Evolutionary conservation across 2,113 vertebrate genomes (phyloP), one percentile per base, ranked within the genome.

Genomic region (Halichoeres trimaculatus): DNA sequence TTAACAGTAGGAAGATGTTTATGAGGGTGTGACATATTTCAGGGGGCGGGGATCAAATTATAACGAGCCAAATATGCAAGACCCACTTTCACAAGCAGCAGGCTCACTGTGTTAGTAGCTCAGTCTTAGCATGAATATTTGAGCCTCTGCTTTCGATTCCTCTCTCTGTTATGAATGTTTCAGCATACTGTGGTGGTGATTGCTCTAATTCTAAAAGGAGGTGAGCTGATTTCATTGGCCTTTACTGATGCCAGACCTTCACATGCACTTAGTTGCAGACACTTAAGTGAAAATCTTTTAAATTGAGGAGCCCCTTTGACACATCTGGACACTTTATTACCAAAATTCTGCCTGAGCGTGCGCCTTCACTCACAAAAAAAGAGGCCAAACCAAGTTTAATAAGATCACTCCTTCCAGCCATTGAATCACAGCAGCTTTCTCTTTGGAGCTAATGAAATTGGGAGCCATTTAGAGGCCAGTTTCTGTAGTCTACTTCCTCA

Each of bases 391-490:
- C 24, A 57, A 62, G 26, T 84, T 90, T 90, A 91, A 93, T 87
- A 80, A 89, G 77, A 79, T 88, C 85, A 83, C 53, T 61, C 61
- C 71, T 86, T 83, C 70, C 65, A 86, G 75, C 78, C 73, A 82
- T 72, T 81, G 79, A 85, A 80, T 85, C 61, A 86, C 13, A 53
- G 78, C 61, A 48, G 50, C 74, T 53, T 82, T 76, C 75, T 84
- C 80, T 88, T 65, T 60, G 77, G 40, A 34, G 66, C 80, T 88
- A 90, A 90, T 92, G 82, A 90, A 92, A 85, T 83, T 74, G 86
- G 75, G 80, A 45, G 74, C 76, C 70, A 87, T 89, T 92, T 88
- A 90, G 36, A 73, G 81, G 76, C 69, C 69, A 88, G 75, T 81
- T 83, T 80, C 74, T 78, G 52, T 72, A 23, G 59, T 83, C 56